Conservation (phyloP, 2,888 invertebrate genomes). For the Lasiommata megera region DNA sequence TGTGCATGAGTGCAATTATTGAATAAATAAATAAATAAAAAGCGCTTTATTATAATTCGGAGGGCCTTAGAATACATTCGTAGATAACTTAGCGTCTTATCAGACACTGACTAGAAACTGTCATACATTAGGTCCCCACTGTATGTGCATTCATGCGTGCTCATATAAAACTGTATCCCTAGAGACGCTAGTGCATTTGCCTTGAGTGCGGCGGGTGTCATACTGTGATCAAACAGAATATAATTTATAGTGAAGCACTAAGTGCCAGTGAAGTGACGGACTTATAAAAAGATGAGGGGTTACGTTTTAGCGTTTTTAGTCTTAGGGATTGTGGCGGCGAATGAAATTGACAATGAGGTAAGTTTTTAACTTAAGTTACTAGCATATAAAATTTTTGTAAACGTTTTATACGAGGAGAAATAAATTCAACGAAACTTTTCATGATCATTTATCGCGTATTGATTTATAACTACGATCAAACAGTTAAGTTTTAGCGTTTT, state of each 20-base stretch:
- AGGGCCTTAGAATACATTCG: not conserved
- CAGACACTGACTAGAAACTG: conserved; percentile 26
- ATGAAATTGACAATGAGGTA: conserved; percentile 68
- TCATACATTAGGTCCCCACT: conserved; percentile 52
- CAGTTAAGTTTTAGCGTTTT: conserved; percentile 58
- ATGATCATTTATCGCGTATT: no score
- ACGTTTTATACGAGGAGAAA: no score
- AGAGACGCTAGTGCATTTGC: conserved; percentile 63
- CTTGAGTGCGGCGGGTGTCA: conserved; percentile 41
- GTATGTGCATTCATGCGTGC: conserved; percentile 49
- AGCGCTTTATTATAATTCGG: no score
- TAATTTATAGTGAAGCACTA: conserved; percentile 12
- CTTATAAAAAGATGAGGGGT: conserved; percentile 58
- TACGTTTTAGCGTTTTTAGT: conserved; percentile 61
- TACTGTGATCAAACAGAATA: conserved; percentile 25
- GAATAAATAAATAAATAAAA: no score
- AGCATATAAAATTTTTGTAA: no score
- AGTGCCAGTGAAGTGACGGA: conserved; percentile 57
- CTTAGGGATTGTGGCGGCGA: conserved; percentile 63
- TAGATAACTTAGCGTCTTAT: not conserved
- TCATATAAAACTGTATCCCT: conserved; percentile 64
- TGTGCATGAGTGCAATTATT: no score
- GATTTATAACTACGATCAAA: no score
- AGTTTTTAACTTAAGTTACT: conserved; percentile 23
- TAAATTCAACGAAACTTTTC: no score